These are phyloP conservation scores for Lysiphlebus fabarum DNA, from an alignment of 1,140 invertebrate genomes.

Conservation along the genomic window DNA sequence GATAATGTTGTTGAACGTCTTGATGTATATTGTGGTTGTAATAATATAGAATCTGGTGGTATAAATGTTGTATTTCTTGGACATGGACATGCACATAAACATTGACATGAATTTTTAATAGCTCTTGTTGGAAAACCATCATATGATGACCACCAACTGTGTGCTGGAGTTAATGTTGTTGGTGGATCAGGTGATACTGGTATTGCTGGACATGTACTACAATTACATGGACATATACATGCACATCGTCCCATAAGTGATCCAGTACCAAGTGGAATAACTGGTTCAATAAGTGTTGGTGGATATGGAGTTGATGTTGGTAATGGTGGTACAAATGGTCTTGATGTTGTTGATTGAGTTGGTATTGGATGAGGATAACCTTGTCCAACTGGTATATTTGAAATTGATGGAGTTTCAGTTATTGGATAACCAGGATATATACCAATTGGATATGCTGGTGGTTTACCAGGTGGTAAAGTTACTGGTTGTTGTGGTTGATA, in stretches of 20 bases:
- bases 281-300: neutral
- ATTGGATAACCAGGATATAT: no score
- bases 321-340: neutral
- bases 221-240: slow-evolving; percentile 20
- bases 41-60: neutral
- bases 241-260: slow-evolving; percentile 12
- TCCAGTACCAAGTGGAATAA: slow-evolving; percentile 6
- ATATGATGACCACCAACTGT: neutral
- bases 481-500: no score
- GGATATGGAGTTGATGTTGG: neutral
- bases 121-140: neutral
- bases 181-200: neutral
- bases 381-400: no score
- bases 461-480: no score
- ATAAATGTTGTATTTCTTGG: neutral
- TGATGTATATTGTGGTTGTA: neutral
- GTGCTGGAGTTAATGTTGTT: neutral
- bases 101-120: neutral
- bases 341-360: neutral
- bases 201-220: slow-evolving; percentile 17
- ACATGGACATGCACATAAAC: slow-evolving; percentile 17
- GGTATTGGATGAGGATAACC: neutral
- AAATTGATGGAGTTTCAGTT: no score
- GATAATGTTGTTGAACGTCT: neutral
- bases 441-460: no score